Percentiles rank a stretch among this genome's conserved stretches.
Conservation (phyloP, 2,888 invertebrate genomes). For the Epirrhoe alternata region DNA sequence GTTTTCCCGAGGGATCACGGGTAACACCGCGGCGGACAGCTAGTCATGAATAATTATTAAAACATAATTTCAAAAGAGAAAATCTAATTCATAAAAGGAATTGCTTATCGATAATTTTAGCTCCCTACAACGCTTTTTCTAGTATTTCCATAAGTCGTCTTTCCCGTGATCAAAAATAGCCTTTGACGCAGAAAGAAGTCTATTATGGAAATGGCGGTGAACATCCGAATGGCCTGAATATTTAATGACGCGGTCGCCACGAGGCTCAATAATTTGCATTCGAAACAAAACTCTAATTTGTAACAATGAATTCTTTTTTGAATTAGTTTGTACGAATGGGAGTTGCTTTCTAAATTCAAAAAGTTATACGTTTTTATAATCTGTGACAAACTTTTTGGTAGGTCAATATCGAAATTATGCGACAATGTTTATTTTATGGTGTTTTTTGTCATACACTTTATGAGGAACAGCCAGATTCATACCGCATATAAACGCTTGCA, state of each 20-base stretch:
- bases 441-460: no score
- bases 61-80: background rate
- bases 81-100: no score
- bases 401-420: no score
- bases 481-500: no score
- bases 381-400: no score
- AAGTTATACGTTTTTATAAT: no score
- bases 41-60: background rate
- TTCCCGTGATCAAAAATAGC: constrained; percentile 18
- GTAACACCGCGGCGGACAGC: no score
- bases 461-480: no score
- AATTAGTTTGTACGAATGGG: background rate
- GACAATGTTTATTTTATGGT: no score
- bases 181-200: constrained; percentile 27
- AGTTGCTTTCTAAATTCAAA: background rate
- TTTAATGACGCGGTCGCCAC: constrained; percentile 25
- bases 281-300: constrained; percentile 24
- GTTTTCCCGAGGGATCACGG: no score
- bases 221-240: constrained; percentile 27
- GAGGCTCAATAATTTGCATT: constrained; percentile 26
- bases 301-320: constrained; percentile 6
- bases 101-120: no score
- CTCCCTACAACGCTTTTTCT: background rate
- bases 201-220: constrained; percentile 31
- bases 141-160: background rate